Base-by-base conservation (phyloP, 2,113 vertebrate species). In the Pogona vitticeps region DNA sequence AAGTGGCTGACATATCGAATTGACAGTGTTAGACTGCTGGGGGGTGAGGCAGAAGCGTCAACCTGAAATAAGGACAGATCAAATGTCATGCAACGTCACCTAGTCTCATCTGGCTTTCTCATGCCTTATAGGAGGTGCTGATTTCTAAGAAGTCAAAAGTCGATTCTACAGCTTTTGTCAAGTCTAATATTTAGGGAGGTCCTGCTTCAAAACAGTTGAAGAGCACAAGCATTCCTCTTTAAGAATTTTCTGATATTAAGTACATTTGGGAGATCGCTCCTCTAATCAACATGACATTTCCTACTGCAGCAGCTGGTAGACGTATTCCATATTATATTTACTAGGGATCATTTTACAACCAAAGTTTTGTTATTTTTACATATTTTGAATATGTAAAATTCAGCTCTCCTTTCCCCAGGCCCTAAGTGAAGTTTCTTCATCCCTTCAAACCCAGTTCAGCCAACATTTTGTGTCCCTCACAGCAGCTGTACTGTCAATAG, bases 301-400 rank as follows among this genome's bases (percentile, higher is more conserved):
- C 21, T 87, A 70, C 5, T 52, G 59, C 1, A 87, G 26, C 5
- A 88, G n/a, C 7, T 85, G 67, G 79, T 89, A 3, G 72, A 0
- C 2, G 15, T 77, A 86, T 91, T 28, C 61, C 40, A 76, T 52
- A 15, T 46, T 52, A 67, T 84, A 75, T 84, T 65, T 46, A 76
- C 9, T 40, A 23, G 5, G 10, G 17, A 46, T 42, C 58, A n/a
- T n/a, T n/a, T n/a, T 61, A 8, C 38, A 23, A n/a, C 17, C 58
- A 61, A 61, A 63, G 10, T 36, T 83, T 83, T 83, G n/a, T 36
- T 3, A 6, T 20, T 33, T 77, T 58, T 73, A 52, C 58, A 73
- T 40, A 70, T 52, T 52, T 5, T 6, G 46, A 59, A 52, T 31
- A 6, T 20, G 38, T 63, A n/a, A 31, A 61, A 46, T 77, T 52